phyloP scores from a whole-genome alignment of 2,888 invertebrate genomes.

The Limnephilus auricula region DNA sequence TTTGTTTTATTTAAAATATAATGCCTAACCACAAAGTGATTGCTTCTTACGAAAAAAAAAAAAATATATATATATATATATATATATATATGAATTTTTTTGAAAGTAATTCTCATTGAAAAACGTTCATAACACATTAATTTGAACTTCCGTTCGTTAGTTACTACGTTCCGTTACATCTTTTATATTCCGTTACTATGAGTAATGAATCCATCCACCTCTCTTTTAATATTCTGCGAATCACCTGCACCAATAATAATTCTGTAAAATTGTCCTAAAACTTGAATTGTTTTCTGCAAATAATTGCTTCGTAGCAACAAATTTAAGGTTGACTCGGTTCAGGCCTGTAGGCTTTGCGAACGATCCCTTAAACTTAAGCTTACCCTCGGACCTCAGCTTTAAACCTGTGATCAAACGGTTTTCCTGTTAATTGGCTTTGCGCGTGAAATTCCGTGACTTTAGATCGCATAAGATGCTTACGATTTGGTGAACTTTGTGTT shows the following conservation, averaged over 20 bases:
- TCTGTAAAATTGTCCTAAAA: background rate
- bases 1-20: no score
- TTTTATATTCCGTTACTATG: background rate
- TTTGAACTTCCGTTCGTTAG: no score
- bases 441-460: conserved; percentile 6
- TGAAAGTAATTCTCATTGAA: no score
- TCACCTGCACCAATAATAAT: background rate
- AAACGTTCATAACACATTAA: no score
- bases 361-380: no score
- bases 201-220: no score
- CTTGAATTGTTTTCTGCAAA: background rate
- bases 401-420: conserved; percentile 34
- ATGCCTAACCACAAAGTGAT: no score
- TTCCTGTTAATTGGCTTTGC: conserved; percentile 13
- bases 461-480: background rate
- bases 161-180: no score
- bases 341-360: background rate
- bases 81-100: no score
- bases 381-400: background rate
- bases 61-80: no score
- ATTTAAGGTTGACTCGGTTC: background rate
- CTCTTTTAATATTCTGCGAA: no score
- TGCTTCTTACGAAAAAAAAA: no score
- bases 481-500: background rate
- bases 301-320: background rate